Base-by-base conservation (phyloP, 1,140 invertebrate genomes). In the Drosophila pseudoananassae region DNA sequence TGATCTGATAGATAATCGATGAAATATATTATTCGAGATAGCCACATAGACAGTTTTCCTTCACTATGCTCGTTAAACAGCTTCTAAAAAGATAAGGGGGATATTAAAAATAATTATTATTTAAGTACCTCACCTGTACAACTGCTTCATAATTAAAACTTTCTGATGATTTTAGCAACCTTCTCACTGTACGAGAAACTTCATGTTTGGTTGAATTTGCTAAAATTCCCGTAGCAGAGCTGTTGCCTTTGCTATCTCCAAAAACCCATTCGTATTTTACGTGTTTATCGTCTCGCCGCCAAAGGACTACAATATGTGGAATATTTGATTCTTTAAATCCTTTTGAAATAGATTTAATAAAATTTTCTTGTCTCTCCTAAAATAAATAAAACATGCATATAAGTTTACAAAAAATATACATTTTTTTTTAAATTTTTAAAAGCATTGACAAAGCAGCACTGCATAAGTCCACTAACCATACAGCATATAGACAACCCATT, bases 261-360 rank as follows among this genome's bases (percentile, higher is more conserved):
- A 94, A 93, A 3, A 97, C 91, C 97, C 98, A 99, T 87, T 98
- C 97, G 89, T 98, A 99, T 85, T 97, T 97, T n/a, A 98, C 92
- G 57, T 96, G 95, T 17, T 95, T 95, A 14, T 94, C 94, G 91
- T 98, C 97, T 45, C 96, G 93, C 15, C 98, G 94, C 97, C 98
- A 99, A 65, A 99, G 95, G 29, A 99, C 95, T 0, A 98, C 97
- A 46, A 97, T 94, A 40, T 95, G 94, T 46, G 96, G 92, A 27
- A 95, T 91, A 38, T 95, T 94, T 65, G 96, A 95, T 12, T 71
- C 82, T 3, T 92, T 92, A 3, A 92, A 90, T 38, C 93, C 93
- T 66, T 92, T 92, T 7, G 91, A 87, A 31, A 91, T 78, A 4
- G 91, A 80, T 60, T 87, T 89, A 0, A 92, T 72, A 49, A 92